phyloP scores from a whole-genome alignment of 2,797 vertebrate genomes.

The Pangasius krempfi region DNA sequence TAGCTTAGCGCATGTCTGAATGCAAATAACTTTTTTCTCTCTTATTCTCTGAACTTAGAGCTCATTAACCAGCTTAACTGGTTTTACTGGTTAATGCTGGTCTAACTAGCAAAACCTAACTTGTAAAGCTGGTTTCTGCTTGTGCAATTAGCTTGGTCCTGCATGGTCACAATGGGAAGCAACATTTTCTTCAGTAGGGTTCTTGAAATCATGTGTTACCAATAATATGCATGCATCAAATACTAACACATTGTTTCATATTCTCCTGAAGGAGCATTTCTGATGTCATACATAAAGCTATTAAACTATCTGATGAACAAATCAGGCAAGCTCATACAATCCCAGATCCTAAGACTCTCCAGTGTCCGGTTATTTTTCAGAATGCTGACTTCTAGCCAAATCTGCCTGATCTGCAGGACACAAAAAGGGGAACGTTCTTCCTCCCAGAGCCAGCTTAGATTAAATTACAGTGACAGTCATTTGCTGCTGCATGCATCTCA shows the following conservation, averaged over 20 bases:
- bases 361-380: constrained; percentile 4
- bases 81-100: not conserved
- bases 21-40: not conserved
- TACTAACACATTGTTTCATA: constrained; percentile 3
- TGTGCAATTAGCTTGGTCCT: not conserved
- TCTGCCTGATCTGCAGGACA: constrained; percentile 33
- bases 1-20: not conserved
- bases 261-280: not conserved
- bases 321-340: not conserved
- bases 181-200: not conserved
- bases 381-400: constrained; percentile 27
- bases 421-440: constrained; percentile 38
- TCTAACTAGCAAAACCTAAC: not conserved
- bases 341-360: not conserved
- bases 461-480: constrained; percentile 54
- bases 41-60: not conserved
- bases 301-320: not conserved
- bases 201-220: not conserved
- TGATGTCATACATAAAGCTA: constrained; percentile 19
- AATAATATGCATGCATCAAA: not conserved
- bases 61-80: not conserved
- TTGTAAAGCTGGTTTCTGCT: not conserved
- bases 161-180: not conserved
- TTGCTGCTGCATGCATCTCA: constrained; percentile 52
- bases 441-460: constrained; percentile 50